Evolutionary conservation across 2,888 invertebrate species (phyloP), one percentile per base, ranked within the genome.

Genomic region (Malachius bipustulatus): DNA sequence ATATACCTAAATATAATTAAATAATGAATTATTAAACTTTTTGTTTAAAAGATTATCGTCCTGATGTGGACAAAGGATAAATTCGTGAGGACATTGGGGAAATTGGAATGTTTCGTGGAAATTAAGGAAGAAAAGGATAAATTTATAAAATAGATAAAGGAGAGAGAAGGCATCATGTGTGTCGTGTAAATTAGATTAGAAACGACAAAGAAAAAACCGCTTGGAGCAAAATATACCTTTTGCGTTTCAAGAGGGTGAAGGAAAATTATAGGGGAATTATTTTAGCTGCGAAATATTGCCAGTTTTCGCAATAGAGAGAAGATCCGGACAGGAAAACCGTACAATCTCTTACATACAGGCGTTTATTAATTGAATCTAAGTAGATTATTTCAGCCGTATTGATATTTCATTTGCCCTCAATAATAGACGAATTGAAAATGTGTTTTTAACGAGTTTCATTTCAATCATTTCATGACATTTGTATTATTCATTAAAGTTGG

Each of bases 111-210:
- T 46, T 47, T 41, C 43, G 34, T 38, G 41, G 47, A 43, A 46
- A 47, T 47, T 47, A 47, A 44, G 44, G 42, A 36, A 39, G 42
- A 47, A 47, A 44, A 47, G 42, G 47, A 47, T 42, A 46, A 46
- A 47, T 47, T 47, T 47, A 44, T 47, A 47, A 47, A 47, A 47
- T 46, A 46, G 47, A 47, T 47, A 46, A 47, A 46, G 42, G 40
- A 47, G 40, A 46, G 45, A 46, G 47, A 43, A 44, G 40, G 42
- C 38, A 43, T 38, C 44, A 44, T 47, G 47, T 45, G 47, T 46
- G 47, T 41, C 46, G 45, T 47, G 45, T 44, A 49, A 47, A 49
- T 49, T 49, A 47, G 46, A 49, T 49, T 49, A 49, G 43, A 42
- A 41, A 41, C 43, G 41, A 41, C 47, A 42, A 40, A 39, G 43